These are phyloP conservation scores for Tenebrio molitor DNA, from an alignment of 1,140 invertebrate genomes.

Conservation along the genomic window DNA sequence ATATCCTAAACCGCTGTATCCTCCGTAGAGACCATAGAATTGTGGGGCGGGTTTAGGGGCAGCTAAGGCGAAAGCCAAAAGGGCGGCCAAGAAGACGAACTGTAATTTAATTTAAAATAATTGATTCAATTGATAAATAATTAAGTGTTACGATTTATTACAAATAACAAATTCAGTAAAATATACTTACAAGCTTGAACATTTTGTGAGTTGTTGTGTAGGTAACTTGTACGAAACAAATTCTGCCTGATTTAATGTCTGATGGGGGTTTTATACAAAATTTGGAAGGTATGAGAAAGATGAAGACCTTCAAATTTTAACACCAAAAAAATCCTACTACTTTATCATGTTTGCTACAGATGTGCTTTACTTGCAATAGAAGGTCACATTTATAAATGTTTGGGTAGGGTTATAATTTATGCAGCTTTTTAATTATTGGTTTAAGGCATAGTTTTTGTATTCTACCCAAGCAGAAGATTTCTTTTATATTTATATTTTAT, in stretches of 20 bases:
- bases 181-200: slow-evolving; percentile 40
- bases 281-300: slow-evolving; percentile 13
- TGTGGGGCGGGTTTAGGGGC: slow-evolving; percentile 9
- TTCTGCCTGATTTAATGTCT: neutral
- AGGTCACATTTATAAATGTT: slow-evolving; percentile 6
- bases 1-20: too few relatives aligned
- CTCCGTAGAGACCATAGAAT: neutral
- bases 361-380: slow-evolving; percentile 8
- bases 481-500: too few relatives aligned
- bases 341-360: neutral
- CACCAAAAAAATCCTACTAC: neutral
- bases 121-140: neutral
- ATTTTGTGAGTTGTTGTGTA: slow-evolving; percentile 14
- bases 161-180: neutral
- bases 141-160: too few relatives aligned
- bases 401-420: slow-evolving; percentile 4
- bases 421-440: too few relatives aligned
- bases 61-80: slow-evolving; percentile 30
- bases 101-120: neutral
- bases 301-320: slow-evolving; percentile 32
- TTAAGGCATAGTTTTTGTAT: too few relatives aligned
- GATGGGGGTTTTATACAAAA: slow-evolving; percentile 35
- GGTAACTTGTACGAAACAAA: slow-evolving; percentile 24
- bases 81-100: slow-evolving; percentile 20
- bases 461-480: too few relatives aligned